Conservation (phyloP, 2,113 vertebrate species). For the Mohoua ochrocephala region DNA sequence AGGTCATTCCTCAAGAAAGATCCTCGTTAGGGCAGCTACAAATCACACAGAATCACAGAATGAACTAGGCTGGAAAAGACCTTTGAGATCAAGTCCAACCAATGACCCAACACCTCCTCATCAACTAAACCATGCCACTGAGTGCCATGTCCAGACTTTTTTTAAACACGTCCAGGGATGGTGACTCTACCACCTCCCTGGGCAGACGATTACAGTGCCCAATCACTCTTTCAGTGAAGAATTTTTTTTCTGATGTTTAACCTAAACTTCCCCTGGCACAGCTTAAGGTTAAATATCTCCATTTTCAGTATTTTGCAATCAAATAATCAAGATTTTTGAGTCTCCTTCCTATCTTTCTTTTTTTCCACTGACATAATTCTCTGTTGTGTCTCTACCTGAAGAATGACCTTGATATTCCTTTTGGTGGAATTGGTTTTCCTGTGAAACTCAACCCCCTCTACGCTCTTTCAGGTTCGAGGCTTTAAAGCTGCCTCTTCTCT, state of each 20-base stretch:
- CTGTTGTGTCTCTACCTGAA: background rate
- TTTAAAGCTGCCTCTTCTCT: background rate
- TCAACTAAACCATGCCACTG: background rate
- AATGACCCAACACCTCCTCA: background rate
- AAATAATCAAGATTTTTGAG: background rate
- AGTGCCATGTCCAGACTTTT: background rate
- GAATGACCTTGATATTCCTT: background rate
- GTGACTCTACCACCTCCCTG: background rate
- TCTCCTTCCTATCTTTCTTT: background rate
- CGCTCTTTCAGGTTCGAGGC: background rate
- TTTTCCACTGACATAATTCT: background rate
- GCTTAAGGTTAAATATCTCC: background rate
- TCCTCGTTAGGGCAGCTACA: background rate
- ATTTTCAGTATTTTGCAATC: background rate
- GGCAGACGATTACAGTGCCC: background rate
- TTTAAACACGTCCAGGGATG: background rate
- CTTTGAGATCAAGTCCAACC: background rate
- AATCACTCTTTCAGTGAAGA: background rate
- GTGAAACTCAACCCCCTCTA: background rate
- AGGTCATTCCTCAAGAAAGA: background rate
- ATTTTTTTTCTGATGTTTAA: background rate
- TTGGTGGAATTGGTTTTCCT: background rate
- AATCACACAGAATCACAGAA: background rate
- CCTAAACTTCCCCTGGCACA: background rate
- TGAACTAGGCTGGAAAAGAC: background rate